Evolutionary conservation across 2,888 invertebrate species (phyloP), one percentile per base, ranked within the genome.

Genomic region (Chaetogeoica ovagalla): DNA sequence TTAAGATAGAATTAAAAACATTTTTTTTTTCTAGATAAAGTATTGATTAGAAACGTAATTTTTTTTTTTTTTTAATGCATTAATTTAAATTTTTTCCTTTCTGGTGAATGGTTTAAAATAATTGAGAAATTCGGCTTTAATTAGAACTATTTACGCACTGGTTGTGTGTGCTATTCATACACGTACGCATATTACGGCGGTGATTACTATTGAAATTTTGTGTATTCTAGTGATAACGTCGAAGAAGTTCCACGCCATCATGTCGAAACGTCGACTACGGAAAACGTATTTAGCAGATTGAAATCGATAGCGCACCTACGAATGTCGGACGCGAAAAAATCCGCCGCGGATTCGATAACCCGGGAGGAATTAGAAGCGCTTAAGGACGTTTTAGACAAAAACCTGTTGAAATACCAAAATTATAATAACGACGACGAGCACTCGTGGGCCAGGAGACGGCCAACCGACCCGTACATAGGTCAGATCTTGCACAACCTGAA

Each of bases 241-340:
- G 63, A 19, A 15, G 79, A 77, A 70, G 1, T 21, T 13, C 57
- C 71, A 5, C 15, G n/a, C 43, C n/a, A 43, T 0, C 68, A 63
- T 1, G 43, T 23, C 23, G 71, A 71, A 52, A 37, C 62, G 52
- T 23, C 71, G 15, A 71, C 79, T 13, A 6, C 63, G n/a, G 70
- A 63, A 62, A 70, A 79, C 52, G 43, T 57, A n/a, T 63, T 79
- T 62, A n/a, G 15, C 21, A 15, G 55, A 43, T 37, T 79, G 55
- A 79, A 71, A 21, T 79, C 79, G n/a, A 63, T 79, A 57, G 79
- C 79, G 3, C 79, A 21, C 19, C 43, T 79, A n/a, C 70, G 70
- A n/a, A 79, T 57, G 71, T 63, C 79, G 4, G 70, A 79, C 13
- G 48, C 6, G 37, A 52, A 17, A 23, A 63, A 15, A 9, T 23